These are phyloP conservation scores for Magallana angulata DNA, from an alignment of 1,140 invertebrate species.

Conservation along the genomic window DNA sequence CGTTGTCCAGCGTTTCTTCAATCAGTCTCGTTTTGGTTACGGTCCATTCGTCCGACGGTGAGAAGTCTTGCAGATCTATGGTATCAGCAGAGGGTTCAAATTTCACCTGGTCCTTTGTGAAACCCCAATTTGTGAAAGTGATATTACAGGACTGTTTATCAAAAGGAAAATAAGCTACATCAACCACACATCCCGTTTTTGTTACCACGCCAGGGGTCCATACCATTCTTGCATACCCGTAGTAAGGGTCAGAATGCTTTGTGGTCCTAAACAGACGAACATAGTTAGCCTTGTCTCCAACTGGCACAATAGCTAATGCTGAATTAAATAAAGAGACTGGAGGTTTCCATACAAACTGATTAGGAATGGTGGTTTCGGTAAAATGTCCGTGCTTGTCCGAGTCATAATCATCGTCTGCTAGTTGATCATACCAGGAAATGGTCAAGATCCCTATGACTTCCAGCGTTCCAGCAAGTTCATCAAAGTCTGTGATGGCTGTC, in stretches of 20 bases:
- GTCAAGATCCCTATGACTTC: slow-evolving; percentile 51
- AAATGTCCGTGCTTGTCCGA: slow-evolving; percentile 38
- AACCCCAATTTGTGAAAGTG: slow-evolving; percentile 44
- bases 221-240: not conserved
- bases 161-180: slow-evolving; percentile 51
- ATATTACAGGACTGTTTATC: slow-evolving; percentile 52
- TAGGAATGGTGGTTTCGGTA: slow-evolving; percentile 47
- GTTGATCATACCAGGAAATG: slow-evolving; percentile 43
- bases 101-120: slow-evolving; percentile 36
- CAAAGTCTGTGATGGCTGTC: slow-evolving; percentile 44
- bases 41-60: slow-evolving; percentile 48
- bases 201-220: slow-evolving; percentile 53
- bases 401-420: slow-evolving; percentile 41
- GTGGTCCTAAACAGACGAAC: slow-evolving; percentile 18
- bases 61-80: slow-evolving; percentile 40
- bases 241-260: not conserved
- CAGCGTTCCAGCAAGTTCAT: slow-evolving; percentile 55
- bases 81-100: not conserved
- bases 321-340: slow-evolving; percentile 51
- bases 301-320: slow-evolving; percentile 38
- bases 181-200: slow-evolving; percentile 48
- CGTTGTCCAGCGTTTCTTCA: slow-evolving; percentile 36
- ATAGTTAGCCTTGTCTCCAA: slow-evolving; percentile 44
- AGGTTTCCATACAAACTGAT: slow-evolving; percentile 47
- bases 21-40: not conserved